Conservation (phyloP, 2,888 invertebrate species). For the Aporophyla lueneburgensis region DNA sequence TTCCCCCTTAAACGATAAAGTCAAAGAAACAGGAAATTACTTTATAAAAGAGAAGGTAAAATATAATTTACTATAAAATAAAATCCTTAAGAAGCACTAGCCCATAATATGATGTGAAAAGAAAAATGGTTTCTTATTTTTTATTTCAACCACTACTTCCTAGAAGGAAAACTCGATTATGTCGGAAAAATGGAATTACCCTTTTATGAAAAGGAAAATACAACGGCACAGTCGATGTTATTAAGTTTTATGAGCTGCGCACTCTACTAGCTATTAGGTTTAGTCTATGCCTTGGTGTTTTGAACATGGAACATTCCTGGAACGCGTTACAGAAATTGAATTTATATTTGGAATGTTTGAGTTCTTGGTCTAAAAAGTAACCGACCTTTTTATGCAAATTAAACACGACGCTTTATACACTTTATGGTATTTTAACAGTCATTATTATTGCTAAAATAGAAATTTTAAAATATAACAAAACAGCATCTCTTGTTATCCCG, state of each 20-base stretch:
- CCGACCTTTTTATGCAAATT: background rate
- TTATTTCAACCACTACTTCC: slow-evolving; percentile 53
- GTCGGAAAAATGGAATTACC: slow-evolving; percentile 63
- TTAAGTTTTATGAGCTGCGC: slow-evolving; percentile 57
- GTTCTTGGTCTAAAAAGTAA: background rate
- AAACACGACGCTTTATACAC: background rate
- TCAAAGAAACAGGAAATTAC: slow-evolving; percentile 51
- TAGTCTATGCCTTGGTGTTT: slow-evolving; percentile 30
- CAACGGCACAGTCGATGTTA: slow-evolving; percentile 47
- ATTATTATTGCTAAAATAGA: background rate
- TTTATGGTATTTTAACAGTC: background rate
- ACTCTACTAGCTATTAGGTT: slow-evolving; percentile 37
- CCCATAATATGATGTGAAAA: slow-evolving; percentile 40
- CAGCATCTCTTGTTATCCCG: no score
- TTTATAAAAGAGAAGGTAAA: slow-evolving; percentile 20
- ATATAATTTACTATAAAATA: slow-evolving; percentile 49
- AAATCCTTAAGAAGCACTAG: slow-evolving; percentile 41
- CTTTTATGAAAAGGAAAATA: slow-evolving; percentile 60
- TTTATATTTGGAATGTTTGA: background rate
- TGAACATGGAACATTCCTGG: slow-evolving; percentile 13
- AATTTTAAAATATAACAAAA: background rate
- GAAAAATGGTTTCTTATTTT: slow-evolving; percentile 49
- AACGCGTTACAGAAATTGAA: background rate
- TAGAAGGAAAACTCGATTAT: slow-evolving; percentile 58
- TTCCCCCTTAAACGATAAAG: background rate